Evolutionary conservation across 2,797 vertebrate genomes (phyloP).

Genomic region (Tapera naevia): DNA sequence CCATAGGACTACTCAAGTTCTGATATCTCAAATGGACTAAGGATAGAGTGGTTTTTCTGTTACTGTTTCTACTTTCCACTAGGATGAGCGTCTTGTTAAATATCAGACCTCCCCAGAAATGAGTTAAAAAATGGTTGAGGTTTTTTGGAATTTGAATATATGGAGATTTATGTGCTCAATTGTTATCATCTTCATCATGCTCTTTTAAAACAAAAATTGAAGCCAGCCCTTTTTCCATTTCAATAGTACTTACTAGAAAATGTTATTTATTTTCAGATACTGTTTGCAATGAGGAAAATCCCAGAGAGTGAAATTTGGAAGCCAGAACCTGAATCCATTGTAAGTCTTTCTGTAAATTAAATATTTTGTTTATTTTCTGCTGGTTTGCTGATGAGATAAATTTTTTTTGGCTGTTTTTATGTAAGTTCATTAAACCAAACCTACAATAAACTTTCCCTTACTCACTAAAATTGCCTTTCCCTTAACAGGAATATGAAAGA

Average conservation of each 20-base stretch:
- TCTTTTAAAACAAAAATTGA: neutral
- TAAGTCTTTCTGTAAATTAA: slow-evolving; percentile 70
- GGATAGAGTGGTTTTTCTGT: neutral
- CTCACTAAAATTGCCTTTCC: neutral
- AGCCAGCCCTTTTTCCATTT: neutral
- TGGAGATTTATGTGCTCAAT: neutral
- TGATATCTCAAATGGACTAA: neutral
- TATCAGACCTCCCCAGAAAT: neutral
- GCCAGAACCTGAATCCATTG: slow-evolving; percentile 84
- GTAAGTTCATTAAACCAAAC: neutral
- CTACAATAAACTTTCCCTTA: neutral
- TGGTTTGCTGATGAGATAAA: neutral
- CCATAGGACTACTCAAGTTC: neutral
- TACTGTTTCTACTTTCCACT: neutral
- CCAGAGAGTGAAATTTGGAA: slow-evolving; percentile 89
- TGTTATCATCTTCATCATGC: neutral
- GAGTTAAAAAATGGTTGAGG: neutral
- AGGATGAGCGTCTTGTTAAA: neutral
- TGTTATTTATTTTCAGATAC: slow-evolving; percentile 79
- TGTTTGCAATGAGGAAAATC: slow-evolving; percentile 87
- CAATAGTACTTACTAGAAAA: neutral
- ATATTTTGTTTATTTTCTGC: neutral
- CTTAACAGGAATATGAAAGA: neutral
- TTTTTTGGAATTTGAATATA: neutral
- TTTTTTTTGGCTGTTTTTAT: neutral